Evolutionary conservation across 1,140 invertebrate genomes (phyloP), one percentile per base, ranked within the genome.

Genomic region (Thalassaphorura encarpata): DNA sequence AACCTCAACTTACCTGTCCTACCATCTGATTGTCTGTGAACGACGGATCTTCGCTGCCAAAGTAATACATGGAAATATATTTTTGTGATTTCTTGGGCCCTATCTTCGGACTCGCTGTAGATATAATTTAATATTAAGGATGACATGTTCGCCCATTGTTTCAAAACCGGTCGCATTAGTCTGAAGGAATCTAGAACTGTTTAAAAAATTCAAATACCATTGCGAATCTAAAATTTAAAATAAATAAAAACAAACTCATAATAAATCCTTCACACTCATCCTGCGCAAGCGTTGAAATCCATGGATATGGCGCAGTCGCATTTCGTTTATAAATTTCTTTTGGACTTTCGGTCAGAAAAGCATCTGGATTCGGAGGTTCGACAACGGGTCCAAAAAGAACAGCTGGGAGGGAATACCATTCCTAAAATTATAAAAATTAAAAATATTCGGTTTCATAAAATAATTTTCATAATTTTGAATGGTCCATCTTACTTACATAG

Each of bases 181-280:
- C 41, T 19, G 21, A 42, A 42, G 18, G 41, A 13, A 42, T 42
- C 41, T 5, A 42, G 19, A 11, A 42, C 41, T n/a, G n/a, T n/a
- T n/a, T 42, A 42, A 8, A 36, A 8, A n/a, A 36, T 36, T 36
- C 33, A 8, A 42, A 42, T 6, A 42, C 13, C 13, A 13, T 19
- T n/a, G 21, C 21, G 6, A 42, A 5, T 42, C 13, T 11, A 36
- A 36, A n/a, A 8, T 11, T 8, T 36, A n/a, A 36, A 36, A 36
- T 8, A 8, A 36, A 36, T 11, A 36, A 36, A 36, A 6, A 42
- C 19, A n/a, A n/a, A 42, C 41, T 42, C 21, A 19, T 42, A 19
- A 13, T 42, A n/a, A n/a, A n/a, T n/a, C n/a, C n/a, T n/a, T n/a
- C n/a, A n/a, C 48, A 26, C 23, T 50, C 48, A 3, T 50, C 48